A percentile compares a stretch with the other conserved stretches of the same genome.
These are phyloP conservation scores for Poeciliopsis retropinna DNA, from an alignment of 2,113 vertebrate species.

Conservation along the genomic window DNA sequence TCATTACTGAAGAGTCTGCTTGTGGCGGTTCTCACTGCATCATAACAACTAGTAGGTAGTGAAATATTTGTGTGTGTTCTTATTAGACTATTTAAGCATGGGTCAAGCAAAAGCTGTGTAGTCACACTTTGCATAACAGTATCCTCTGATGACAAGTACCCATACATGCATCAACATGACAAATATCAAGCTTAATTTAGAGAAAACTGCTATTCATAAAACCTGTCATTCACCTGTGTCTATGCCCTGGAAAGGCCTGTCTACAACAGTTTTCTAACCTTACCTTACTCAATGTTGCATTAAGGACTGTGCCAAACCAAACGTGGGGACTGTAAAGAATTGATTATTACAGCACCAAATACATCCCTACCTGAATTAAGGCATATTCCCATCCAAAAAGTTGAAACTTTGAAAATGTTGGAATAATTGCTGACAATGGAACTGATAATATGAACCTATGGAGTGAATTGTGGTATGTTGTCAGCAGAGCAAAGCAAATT, in stretches of 20 bases:
- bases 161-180: neutral
- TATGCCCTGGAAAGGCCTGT: no score
- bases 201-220: neutral
- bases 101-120: constrained; percentile 8
- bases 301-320: neutral
- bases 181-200: neutral
- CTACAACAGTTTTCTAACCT: neutral
- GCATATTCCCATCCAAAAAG: no score
- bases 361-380: no score
- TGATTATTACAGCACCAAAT: no score
- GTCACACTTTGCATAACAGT: neutral
- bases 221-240: neutral
- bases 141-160: neutral
- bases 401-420: no score
- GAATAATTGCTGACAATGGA: no score
- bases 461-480: no score
- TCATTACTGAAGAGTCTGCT: constrained; percentile 66
- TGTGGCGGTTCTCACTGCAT: constrained; percentile 33
- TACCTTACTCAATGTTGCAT: neutral
- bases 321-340: no score
- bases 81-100: neutral
- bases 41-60: constrained; percentile 11
- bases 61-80: constrained; percentile 16
- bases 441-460: no score
- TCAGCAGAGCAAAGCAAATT: no score